Evolutionary conservation across 2,797 vertebrate species (phyloP).

Genomic region (Tapirus indicus): DNA sequence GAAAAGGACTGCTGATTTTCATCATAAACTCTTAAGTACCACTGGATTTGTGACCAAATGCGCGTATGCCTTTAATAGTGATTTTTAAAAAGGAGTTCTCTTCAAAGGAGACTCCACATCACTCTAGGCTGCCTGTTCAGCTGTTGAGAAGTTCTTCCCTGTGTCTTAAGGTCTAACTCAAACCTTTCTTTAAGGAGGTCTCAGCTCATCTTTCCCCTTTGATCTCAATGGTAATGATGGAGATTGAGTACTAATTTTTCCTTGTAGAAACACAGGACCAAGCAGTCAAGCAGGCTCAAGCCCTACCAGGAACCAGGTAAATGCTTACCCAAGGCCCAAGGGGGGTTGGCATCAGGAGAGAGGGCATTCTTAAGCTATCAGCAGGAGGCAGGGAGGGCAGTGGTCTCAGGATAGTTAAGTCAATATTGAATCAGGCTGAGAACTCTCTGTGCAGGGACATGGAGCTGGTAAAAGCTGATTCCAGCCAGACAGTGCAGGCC

Average conservation of each 20-base stretch:
- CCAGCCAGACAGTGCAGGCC: slow-evolving; percentile 71
- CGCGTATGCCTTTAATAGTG: neutral
- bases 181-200: neutral
- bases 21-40: neutral
- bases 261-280: neutral
- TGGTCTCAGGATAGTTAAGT: slow-evolving; percentile 64
- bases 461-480: slow-evolving; percentile 67
- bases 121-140: neutral
- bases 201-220: slow-evolving; percentile 25
- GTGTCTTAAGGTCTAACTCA: neutral
- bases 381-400: slow-evolving; percentile 18
- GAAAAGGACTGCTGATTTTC: neutral
- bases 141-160: slow-evolving; percentile 7
- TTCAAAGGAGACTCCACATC: neutral
- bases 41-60: neutral
- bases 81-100: slow-evolving; percentile 11
- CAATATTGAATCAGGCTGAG: slow-evolving; percentile 70
- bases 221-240: neutral
- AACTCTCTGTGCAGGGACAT: slow-evolving; percentile 41
- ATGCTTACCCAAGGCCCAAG: neutral
- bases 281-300: slow-evolving; percentile 45
- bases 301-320: slow-evolving; percentile 41
- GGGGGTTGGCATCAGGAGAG: slow-evolving; percentile 31
- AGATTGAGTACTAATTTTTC: neutral
- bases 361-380: slow-evolving; percentile 49